Conservation (phyloP, 2,113 vertebrate genomes). For the Rousettus leschenaultii region DNA sequence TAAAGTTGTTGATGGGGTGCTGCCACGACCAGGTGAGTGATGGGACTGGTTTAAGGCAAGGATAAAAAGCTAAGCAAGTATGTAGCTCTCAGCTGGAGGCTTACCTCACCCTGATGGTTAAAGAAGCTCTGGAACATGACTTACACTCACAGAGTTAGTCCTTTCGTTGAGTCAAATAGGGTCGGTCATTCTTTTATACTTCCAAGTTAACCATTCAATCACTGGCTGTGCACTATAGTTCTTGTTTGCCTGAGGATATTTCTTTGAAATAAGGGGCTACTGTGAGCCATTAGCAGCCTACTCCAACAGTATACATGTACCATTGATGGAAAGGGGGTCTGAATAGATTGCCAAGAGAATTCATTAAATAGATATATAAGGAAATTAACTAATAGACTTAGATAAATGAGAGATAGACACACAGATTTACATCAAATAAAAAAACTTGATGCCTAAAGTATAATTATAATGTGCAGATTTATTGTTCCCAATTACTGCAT, state of each 20-base stretch:
- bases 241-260: not conserved
- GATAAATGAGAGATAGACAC: not conserved
- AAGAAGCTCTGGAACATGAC: not conserved
- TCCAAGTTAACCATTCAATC: not conserved
- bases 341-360: not conserved
- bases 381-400: not conserved
- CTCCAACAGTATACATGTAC: not conserved
- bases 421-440: not conserved
- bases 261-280: not conserved
- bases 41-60: too few relatives aligned
- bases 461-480: not conserved
- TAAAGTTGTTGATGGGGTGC: not conserved
- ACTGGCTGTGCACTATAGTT: not conserved
- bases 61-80: not conserved
- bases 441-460: not conserved
- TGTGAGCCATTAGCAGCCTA: not conserved
- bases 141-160: not conserved
- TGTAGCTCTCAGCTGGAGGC: not conserved
- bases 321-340: not conserved
- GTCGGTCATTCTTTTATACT: not conserved
- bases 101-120: not conserved
- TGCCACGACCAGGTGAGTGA: not conserved
- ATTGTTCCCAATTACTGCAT: not conserved
- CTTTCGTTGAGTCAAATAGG: not conserved
- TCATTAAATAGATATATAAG: not conserved